These are phyloP conservation scores for Leucophora obtusa DNA, from an alignment of 2,888 invertebrate genomes.

Conservation along the genomic window DNA sequence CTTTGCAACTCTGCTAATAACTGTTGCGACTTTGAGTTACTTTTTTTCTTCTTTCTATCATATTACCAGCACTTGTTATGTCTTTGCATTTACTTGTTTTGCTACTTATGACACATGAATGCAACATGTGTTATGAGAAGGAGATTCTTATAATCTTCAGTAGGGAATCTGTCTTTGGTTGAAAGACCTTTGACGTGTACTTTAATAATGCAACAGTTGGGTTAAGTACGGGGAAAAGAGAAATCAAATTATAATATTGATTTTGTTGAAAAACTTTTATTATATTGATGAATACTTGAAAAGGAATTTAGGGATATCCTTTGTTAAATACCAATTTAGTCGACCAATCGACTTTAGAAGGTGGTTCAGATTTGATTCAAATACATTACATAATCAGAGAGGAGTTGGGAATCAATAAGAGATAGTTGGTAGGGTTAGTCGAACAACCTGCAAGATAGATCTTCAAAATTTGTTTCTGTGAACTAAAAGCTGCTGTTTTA, in stretches of 20 bases:
- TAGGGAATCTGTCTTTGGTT: slow-evolving; percentile 39
- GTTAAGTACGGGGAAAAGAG: slow-evolving; percentile 23
- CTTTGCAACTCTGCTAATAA: slow-evolving; percentile 60
- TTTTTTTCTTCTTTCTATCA: slow-evolving; percentile 13
- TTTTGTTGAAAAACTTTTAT: not conserved
- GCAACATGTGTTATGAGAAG: slow-evolving; percentile 71
- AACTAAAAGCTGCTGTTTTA: no score
- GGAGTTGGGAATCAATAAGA: no score
- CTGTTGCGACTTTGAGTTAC: slow-evolving; percentile 44
- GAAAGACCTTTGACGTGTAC: slow-evolving; percentile 32
- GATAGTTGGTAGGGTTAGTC: no score
- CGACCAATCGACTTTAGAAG: no score
- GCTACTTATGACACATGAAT: slow-evolving; percentile 65
- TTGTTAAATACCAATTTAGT: no score
- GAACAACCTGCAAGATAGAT: no score
- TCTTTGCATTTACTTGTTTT: slow-evolving; percentile 38
- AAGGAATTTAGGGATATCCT: no score
- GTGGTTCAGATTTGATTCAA: no score
- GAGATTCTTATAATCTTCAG: slow-evolving; percentile 10
- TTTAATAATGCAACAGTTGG: slow-evolving; percentile 57
- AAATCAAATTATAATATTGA: slow-evolving; percentile 56
- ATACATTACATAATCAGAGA: no score
- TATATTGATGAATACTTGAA: no score
- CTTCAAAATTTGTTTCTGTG: no score
- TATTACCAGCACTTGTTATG: slow-evolving; percentile 45